These are phyloP conservation scores for Lutraria rhynchaena DNA, from an alignment of 1,140 invertebrate genomes.

Conservation along the genomic window DNA sequence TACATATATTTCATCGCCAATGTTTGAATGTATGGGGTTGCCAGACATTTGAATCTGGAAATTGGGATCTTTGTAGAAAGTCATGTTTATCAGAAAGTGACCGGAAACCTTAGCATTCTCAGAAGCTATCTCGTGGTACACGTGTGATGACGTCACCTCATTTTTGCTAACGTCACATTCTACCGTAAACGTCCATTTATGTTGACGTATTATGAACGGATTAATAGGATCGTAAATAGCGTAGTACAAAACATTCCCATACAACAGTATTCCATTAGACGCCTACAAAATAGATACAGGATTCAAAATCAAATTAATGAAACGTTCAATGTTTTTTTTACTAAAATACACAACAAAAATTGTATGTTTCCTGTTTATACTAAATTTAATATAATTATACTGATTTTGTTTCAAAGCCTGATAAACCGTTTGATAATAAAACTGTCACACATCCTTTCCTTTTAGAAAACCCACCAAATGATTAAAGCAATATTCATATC, in stretches of 20 bases:
- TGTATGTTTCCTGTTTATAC: not conserved
- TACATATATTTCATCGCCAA: slow-evolving; percentile 33
- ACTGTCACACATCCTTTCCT: not conserved
- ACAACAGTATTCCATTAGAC: not conserved
- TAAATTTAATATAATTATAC: too few relatives aligned
- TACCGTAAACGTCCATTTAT: slow-evolving; percentile 37
- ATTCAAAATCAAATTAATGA: not conserved
- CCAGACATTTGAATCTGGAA: slow-evolving; percentile 18
- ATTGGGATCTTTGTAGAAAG: slow-evolving; percentile 29
- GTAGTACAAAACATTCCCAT: slow-evolving; percentile 28
- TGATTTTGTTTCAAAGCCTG: not conserved
- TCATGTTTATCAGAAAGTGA: slow-evolving; percentile 26
- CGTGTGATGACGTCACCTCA: slow-evolving; percentile 30
- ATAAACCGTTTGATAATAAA: not conserved
- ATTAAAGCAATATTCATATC: too few relatives aligned
- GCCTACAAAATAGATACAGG: slow-evolving; percentile 25
- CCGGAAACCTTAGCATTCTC: not conserved
- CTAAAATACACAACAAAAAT: not conserved
- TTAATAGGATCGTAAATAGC: slow-evolving; percentile 34
- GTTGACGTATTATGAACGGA: slow-evolving; percentile 28
- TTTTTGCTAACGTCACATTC: slow-evolving; percentile 37
- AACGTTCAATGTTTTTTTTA: not conserved
- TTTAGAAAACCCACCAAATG: too few relatives aligned
- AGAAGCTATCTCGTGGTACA: slow-evolving; percentile 13
- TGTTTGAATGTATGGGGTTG: slow-evolving; percentile 28